phyloP scores from a whole-genome alignment of 1,140 invertebrate genomes.

The Drosophila lowei region DNA sequence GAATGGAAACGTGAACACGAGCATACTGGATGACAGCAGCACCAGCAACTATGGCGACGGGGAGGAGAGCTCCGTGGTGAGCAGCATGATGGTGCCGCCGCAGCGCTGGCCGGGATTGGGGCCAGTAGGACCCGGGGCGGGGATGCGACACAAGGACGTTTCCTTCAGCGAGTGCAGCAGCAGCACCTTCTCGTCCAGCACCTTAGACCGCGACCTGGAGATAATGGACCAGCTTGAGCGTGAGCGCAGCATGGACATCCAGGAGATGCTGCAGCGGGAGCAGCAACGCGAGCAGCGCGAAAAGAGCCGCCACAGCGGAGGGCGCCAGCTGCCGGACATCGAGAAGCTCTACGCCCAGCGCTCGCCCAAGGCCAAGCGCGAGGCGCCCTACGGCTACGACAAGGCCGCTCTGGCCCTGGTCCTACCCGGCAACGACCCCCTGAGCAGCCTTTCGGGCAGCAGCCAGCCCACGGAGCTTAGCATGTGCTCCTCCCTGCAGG shows the following conservation, averaged over 20 bases:
- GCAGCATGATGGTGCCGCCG: constrained; percentile 76
- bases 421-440: constrained; percentile 65
- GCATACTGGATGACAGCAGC: constrained; percentile 67
- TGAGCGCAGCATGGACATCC: constrained; percentile 81
- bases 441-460: constrained; percentile 55
- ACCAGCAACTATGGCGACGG: constrained; percentile 79
- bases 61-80: constrained; percentile 78
- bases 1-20: constrained; percentile 12
- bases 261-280: constrained; percentile 77
- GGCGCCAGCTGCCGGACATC: constrained; percentile 73
- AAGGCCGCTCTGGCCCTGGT: constrained; percentile 40
- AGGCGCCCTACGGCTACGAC: constrained; percentile 45
- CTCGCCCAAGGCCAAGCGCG: constrained; percentile 63
- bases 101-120: constrained; percentile 49
- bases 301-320: constrained; percentile 50
- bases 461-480: constrained; percentile 68
- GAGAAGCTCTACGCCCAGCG: constrained; percentile 74
- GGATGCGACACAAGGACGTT: constrained; percentile 63
- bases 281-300: constrained; percentile 67
- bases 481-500: constrained; percentile 59
- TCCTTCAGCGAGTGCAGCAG: constrained; percentile 77
- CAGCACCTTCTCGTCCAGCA: constrained; percentile 76
- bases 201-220: constrained; percentile 77
- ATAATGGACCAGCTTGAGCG: constrained; percentile 81
- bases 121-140: neutral